Evolutionary conservation across 2,888 invertebrate species (phyloP).

Genomic region (Heliconius hortense): DNA sequence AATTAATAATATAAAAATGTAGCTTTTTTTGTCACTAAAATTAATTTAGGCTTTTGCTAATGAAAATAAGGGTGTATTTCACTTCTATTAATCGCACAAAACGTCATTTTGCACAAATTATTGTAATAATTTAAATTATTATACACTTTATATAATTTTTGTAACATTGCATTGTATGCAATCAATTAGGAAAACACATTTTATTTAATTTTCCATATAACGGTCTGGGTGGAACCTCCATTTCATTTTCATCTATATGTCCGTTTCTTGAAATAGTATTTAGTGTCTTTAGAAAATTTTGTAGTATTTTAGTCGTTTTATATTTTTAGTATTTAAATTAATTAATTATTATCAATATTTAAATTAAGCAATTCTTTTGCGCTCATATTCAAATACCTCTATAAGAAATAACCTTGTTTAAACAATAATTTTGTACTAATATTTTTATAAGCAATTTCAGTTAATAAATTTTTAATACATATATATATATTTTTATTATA

Average conservation of each 20-base stretch:
- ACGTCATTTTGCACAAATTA: background rate
- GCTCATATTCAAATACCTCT: slow-evolving; percentile 15
- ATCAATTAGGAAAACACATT: background rate
- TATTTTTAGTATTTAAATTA: background rate
- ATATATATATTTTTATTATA: background rate
- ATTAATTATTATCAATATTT: background rate
- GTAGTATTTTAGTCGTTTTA: background rate
- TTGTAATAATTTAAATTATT: no score
- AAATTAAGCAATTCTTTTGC: background rate
- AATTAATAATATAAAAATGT: background rate
- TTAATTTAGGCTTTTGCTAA: no score
- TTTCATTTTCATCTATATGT: no score
- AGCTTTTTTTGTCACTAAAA: background rate
- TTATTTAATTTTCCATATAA: no score
- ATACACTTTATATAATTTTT: no score
- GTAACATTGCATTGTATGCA: background rate
- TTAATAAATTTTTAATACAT: slow-evolving; percentile 4
- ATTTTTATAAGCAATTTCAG: slow-evolving; percentile 6
- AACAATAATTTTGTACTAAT: slow-evolving; percentile 21
- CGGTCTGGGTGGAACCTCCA: no score
- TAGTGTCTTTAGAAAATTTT: background rate
- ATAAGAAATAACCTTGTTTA: background rate
- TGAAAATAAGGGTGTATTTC: background rate
- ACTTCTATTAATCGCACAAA: background rate
- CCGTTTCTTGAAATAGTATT: no score